Percentiles rank a stretch among this genome's conserved stretches.
These are phyloP conservation scores for Drosophila eohydei DNA, from an alignment of 2,888 invertebrate species.

Conservation along the genomic window DNA sequence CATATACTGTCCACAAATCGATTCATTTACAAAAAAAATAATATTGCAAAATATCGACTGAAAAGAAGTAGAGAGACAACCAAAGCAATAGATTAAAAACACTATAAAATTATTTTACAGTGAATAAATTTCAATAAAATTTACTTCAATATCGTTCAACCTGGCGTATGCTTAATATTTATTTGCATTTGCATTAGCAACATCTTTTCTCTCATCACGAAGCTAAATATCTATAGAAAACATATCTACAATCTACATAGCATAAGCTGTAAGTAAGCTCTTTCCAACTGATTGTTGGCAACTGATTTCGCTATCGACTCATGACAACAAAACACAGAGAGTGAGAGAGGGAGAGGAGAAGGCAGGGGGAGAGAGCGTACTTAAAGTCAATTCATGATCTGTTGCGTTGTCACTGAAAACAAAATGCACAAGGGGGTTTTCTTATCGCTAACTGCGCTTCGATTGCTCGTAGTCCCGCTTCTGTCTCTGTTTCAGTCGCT, in stretches of 20 bases:
- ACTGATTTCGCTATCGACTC: slow-evolving; percentile 19
- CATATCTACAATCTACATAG: slow-evolving; percentile 19
- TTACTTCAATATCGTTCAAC: background rate
- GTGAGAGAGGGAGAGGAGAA: background rate
- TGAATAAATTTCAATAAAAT: background rate
- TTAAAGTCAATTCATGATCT: slow-evolving; percentile 30
- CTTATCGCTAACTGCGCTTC: slow-evolving; percentile 53
- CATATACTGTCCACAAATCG: no score
- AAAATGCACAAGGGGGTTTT: slow-evolving; percentile 47
- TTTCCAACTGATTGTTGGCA: slow-evolving; percentile 37
- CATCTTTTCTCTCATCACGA: background rate
- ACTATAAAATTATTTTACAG: background rate
- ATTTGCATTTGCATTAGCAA: background rate
- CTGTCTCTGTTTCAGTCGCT: slow-evolving; percentile 40
- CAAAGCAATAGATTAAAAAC: no score
- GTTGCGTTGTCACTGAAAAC: slow-evolving; percentile 22
- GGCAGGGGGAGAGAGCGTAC: background rate
- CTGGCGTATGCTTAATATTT: slow-evolving; percentile 20
- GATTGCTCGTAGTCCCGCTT: slow-evolving; percentile 8
- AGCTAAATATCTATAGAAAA: background rate
- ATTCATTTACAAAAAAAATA: no score
- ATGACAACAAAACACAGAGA: slow-evolving; percentile 17
- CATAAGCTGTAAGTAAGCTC: slow-evolving; percentile 22
- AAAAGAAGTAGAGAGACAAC: no score
- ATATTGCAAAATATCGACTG: no score